phyloP scores from a whole-genome alignment of 2,113 vertebrate species.

The Pangasianodon gigas region DNA sequence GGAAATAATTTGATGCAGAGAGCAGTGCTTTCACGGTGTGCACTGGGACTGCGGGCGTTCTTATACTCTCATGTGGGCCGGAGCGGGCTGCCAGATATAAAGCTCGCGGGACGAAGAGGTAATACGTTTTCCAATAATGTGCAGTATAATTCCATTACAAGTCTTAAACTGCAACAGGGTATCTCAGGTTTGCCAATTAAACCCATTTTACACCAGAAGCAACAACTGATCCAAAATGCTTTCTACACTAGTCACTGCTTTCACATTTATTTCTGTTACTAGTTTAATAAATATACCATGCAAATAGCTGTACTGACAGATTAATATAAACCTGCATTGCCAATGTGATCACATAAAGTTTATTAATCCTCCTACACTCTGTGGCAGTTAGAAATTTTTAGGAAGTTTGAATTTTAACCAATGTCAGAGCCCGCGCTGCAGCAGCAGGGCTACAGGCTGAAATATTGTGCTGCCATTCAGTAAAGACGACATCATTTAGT shows the following conservation, averaged over 20 bases:
- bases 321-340: neutral
- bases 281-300: neutral
- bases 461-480: constrained; percentile 9
- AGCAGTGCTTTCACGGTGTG: neutral
- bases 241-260: neutral
- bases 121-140: neutral
- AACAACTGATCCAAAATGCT: neutral
- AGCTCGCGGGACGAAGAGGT: neutral
- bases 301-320: neutral
- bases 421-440: neutral
- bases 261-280: neutral
- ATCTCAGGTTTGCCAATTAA: neutral
- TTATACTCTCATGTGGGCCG: neutral
- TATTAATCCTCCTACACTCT: neutral
- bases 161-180: neutral
- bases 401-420: neutral
- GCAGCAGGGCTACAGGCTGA: constrained; percentile 7
- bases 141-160: neutral
- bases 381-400: neutral
- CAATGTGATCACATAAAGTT: neutral
- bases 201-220: neutral
- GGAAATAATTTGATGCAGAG: neutral
- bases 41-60: neutral
- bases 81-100: neutral
- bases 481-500: constrained; percentile 2